A percentile compares a stretch with the other conserved stretches of the same genome.
These are phyloP conservation scores for Ceraclea dissimilis DNA, from an alignment of 2,888 invertebrate genomes.

Conservation along the genomic window DNA sequence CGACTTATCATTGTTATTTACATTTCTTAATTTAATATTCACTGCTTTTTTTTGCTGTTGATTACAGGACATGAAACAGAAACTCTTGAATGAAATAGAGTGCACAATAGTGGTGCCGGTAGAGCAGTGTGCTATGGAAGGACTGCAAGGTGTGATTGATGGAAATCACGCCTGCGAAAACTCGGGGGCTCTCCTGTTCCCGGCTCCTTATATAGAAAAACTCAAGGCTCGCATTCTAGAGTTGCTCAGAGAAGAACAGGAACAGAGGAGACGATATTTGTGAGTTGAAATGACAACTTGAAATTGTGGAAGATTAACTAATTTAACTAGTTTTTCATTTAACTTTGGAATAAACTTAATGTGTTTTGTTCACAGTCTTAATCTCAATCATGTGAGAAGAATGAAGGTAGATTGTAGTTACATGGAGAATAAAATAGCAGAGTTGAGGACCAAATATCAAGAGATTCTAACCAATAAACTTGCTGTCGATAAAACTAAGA, in stretches of 20 bases:
- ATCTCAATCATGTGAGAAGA: constrained; percentile 58
- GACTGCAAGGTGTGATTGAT: constrained; percentile 29
- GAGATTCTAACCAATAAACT: constrained; percentile 29
- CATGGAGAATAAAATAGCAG: constrained; percentile 54
- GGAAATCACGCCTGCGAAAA: constrained; percentile 35
- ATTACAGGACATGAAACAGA: constrained; percentile 64
- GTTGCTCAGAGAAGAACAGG: constrained; percentile 56
- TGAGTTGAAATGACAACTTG: no score
- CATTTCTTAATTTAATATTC: no score
- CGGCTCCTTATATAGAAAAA: constrained; percentile 48
- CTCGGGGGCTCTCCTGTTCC: constrained; percentile 54
- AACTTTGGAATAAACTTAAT: no score
- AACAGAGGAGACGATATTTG: constrained; percentile 56
- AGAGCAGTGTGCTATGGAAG: constrained; percentile 55
- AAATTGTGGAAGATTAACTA: no score
- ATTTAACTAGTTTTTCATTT: no score
- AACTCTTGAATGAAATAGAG: constrained; percentile 69
- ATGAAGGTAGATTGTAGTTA: constrained; percentile 62
- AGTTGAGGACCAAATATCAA: constrained; percentile 47
- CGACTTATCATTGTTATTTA: no score
- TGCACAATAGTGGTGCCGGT: constrained; percentile 60
- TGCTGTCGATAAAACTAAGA: neutral
- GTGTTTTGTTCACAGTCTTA: constrained; percentile 41
- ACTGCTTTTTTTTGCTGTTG: no score
- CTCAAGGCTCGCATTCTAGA: constrained; percentile 57